Base-by-base conservation (phyloP, 1,140 invertebrate genomes). In the Tigriopus japonicus region DNA sequence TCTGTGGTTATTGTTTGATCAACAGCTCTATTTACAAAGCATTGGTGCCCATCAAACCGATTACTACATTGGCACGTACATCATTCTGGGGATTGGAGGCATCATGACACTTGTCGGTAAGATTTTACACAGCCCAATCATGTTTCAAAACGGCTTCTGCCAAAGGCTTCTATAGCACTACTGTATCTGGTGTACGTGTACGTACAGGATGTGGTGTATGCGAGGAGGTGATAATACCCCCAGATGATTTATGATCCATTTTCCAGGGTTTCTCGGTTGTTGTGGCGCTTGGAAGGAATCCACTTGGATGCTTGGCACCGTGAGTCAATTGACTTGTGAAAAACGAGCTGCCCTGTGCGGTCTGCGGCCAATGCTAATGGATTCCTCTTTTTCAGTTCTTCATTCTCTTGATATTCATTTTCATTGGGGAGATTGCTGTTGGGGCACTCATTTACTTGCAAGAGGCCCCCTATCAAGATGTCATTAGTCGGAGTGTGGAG, bases 261-360 rank as follows among this genome's bases (percentile, higher is more conserved):
- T 35, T 35, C 9, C 28, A 35, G 28, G 28, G 15, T 85, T 94
- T 71, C 78, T 93, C 35, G 92, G 91, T 56, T 94, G 89, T 69
- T 90, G 85, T 70, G 90, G 91, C 23, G 85, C 88, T 12, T 80
- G 86, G 56, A 80, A 81, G 64, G 87, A 92, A 72, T 89, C 82
- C 62, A 84, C 84, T 66, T 88, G 86, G 71, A 80, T 92, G 77
- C 77, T 97, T 10, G 78, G 86, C 62, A 78, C 83, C 66, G 85
- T 87, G 71, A 80, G 74, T 69, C 45, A 45, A 54, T 35, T 35
- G 28, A 35, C 28, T 35, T 9, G 28, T 35, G 28, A 35, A 35
- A 35, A 35, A 35, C 28, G 28, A 35, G 28, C 28, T 35, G 28
- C 28, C 28, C 9, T 35, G 9, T 35, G 28, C 28, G 28, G 28